phyloP scores from a whole-genome alignment of 2,888 invertebrate species.

The Pocota personata region DNA sequence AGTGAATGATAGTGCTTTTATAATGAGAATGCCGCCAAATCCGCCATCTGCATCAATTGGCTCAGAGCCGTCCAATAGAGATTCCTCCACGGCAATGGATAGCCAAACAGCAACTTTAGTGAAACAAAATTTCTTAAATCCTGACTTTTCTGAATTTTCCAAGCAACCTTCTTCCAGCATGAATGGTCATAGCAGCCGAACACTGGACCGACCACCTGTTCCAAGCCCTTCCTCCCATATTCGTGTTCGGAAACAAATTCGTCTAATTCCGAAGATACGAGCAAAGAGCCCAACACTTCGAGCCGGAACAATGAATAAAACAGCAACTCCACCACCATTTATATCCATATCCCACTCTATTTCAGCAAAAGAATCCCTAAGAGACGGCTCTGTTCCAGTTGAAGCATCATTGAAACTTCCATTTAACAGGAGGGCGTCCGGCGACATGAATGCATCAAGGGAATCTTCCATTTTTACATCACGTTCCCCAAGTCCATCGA shows the following conservation, averaged over 20 bases:
- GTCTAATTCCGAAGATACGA: conserved; percentile 76
- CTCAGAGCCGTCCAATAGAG: conserved; percentile 58
- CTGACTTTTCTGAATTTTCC: conserved; percentile 56
- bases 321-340: conserved; percentile 45
- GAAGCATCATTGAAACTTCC: conserved; percentile 78
- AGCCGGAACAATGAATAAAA: conserved; percentile 20
- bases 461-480: conserved; percentile 81
- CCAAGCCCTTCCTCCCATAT: conserved; percentile 78
- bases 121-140: conserved; percentile 55
- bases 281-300: conserved; percentile 76
- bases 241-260: conserved; percentile 78
- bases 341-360: conserved; percentile 36
- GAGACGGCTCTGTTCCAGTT: conserved; percentile 77
- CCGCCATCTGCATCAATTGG: conserved; percentile 73
- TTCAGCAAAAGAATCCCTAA: conserved; percentile 24
- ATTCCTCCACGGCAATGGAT: conserved; percentile 36
- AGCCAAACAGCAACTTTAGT: conserved; percentile 11
- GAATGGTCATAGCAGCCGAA: conserved; percentile 29
- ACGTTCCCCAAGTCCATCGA: conserved; percentile 85
- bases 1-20: not conserved
- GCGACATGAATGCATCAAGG: conserved; percentile 63
- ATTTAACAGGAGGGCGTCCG: conserved; percentile 71
- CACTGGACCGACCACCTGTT: conserved; percentile 77
- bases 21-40: conserved; percentile 74
- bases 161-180: conserved; percentile 45